phyloP scores from a whole-genome alignment of 2,888 invertebrate species.

The Scelioninae gen. 1 region DNA sequence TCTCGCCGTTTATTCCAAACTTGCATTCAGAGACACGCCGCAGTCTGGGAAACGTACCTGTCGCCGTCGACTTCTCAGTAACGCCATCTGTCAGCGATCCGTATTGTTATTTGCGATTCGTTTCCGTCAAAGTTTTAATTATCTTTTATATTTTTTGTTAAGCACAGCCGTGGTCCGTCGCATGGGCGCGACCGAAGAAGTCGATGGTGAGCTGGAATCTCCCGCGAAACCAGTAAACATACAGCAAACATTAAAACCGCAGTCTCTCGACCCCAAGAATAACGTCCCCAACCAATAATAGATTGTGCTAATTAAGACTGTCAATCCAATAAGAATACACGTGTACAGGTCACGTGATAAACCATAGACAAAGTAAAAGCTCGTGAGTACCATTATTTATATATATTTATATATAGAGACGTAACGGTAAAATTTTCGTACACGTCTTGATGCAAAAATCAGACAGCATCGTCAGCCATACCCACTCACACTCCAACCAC shows the following conservation, averaged over 20 bases:
- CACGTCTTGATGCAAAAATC: constrained; percentile 42
- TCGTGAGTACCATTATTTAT: constrained; percentile 16
- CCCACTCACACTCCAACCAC: constrained; percentile 52
- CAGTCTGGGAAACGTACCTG: constrained; percentile 7
- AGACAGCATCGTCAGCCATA: constrained; percentile 38
- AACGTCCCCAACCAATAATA: constrained; percentile 64
- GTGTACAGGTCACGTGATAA: constrained; percentile 1
- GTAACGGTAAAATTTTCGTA: constrained; percentile 10
- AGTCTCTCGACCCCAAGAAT: constrained; percentile 67
- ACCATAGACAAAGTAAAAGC: constrained; percentile 4
- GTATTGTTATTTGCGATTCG: no score
- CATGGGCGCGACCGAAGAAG: background rate
- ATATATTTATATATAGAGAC: constrained; percentile 47
- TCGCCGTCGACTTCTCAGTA: constrained; percentile 20
- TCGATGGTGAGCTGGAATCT: constrained; percentile 3
- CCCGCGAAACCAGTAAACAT: constrained; percentile 38
- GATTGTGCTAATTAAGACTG: constrained; percentile 72
- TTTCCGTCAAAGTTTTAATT: no score
- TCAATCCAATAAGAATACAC: constrained; percentile 44
- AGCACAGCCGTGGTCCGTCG: constrained; percentile 32
- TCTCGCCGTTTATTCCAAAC: constrained; percentile 58
- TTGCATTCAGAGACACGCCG: constrained; percentile 53
- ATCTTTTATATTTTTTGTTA: background rate
- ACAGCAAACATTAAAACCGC: constrained; percentile 67
- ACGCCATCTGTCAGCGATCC: constrained; percentile 14